Conservation (phyloP, 2,113 vertebrate species). For the Proterorhinus semilunaris region DNA sequence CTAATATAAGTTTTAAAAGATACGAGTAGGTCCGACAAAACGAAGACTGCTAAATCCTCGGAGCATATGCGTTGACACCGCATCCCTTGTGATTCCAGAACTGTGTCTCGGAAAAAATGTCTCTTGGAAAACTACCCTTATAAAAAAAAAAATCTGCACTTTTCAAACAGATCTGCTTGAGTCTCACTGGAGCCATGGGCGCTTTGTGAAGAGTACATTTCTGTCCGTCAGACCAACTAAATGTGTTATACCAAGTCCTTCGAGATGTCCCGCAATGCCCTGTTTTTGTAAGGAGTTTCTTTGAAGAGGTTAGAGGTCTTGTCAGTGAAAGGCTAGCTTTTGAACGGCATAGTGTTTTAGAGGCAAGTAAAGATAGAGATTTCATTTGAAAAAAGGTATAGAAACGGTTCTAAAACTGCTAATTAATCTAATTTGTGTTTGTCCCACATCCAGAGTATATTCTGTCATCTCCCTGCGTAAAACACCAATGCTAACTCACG, state of each 20-base stretch:
- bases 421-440: no score
- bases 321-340: conserved; percentile 17
- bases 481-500: no score
- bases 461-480: no score
- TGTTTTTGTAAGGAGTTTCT: neutral
- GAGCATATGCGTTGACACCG: no score
- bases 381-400: no score
- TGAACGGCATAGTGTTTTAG: conserved; percentile 2
- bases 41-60: no score
- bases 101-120: neutral
- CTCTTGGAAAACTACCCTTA: neutral
- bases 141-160: neutral
- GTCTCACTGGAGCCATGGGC: neutral
- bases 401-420: no score
- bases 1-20: no score
- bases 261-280: neutral
- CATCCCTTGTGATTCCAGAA: neutral
- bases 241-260: neutral
- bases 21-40: no score
- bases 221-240: neutral
- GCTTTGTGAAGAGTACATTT: neutral
- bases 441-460: no score
- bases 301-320: conserved; percentile 12
- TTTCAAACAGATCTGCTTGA: neutral
- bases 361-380: no score